Conservation (phyloP, 2,888 invertebrate genomes). For the Bimastos eiseni region DNA sequence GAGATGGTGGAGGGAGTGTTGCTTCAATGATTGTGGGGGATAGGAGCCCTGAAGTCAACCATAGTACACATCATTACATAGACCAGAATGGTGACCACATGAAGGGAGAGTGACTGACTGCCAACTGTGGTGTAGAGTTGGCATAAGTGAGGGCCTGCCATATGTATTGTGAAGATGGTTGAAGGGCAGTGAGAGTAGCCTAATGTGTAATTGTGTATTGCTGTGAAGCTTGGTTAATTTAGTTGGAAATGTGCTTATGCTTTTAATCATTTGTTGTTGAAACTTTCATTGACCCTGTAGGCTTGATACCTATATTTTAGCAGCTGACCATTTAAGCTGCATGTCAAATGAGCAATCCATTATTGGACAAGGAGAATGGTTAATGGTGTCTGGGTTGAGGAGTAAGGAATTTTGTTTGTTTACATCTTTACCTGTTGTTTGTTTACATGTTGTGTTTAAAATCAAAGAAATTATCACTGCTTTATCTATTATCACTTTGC, state of each 20-base stretch:
- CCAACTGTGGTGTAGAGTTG: too few species aligned
- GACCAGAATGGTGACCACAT: too few species aligned
- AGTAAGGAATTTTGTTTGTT: too few species aligned
- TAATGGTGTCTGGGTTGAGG: too few species aligned
- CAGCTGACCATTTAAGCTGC: not conserved
- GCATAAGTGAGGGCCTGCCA: not conserved
- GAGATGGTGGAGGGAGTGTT: too few species aligned
- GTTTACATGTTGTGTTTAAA: conserved; percentile 13
- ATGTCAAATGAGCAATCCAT: not conserved
- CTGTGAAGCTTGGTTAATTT: not conserved
- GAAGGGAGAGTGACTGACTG: too few species aligned
- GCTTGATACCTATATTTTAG: not conserved
- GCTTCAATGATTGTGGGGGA: too few species aligned
- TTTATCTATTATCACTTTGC: not conserved
- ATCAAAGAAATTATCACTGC: not conserved
- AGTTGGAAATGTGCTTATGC: not conserved
- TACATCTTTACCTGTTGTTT: not conserved
- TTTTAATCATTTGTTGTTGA: not conserved
- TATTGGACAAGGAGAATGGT: not conserved
- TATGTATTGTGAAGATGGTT: not conserved
- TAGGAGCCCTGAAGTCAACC: too few species aligned
- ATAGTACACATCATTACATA: too few species aligned
- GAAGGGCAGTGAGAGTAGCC: too few species aligned
- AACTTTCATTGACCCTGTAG: not conserved
- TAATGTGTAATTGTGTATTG: too few species aligned